Conservation (phyloP, 1,140 invertebrate species). For the Rhopalosiphum maidis region DNA sequence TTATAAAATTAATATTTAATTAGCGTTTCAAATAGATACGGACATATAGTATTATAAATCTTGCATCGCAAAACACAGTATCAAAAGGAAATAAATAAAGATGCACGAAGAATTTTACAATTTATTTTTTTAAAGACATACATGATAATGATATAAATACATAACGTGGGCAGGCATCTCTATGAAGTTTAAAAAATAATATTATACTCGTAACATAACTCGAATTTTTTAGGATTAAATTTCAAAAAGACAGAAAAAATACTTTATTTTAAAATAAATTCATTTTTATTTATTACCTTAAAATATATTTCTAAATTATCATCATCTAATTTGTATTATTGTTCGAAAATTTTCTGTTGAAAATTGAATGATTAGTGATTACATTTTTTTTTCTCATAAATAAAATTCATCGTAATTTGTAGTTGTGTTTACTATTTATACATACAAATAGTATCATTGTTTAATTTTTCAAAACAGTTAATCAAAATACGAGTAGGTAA, state of each 20-base stretch:
- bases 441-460: too few species aligned
- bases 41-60: neutral
- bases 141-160: neutral
- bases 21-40: neutral
- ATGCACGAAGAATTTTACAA: neutral
- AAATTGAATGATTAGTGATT: neutral
- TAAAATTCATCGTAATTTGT: neutral
- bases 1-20: conserved; percentile 47
- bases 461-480: too few species aligned
- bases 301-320: neutral
- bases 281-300: neutral
- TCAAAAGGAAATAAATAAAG: neutral
- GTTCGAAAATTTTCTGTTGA: neutral
- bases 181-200: neutral
- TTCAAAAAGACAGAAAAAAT: neutral
- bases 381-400: neutral
- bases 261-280: neutral
- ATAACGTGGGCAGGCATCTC: neutral
- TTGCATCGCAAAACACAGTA: too few species aligned
- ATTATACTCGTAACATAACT: neutral
- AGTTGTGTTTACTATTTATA: neutral
- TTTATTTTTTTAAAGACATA: neutral
- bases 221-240: neutral
- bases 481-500: too few species aligned
- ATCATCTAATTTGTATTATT: neutral